Evolutionary conservation across 1,140 invertebrate species (phyloP).

Genomic region (Papilio xuthus): DNA sequence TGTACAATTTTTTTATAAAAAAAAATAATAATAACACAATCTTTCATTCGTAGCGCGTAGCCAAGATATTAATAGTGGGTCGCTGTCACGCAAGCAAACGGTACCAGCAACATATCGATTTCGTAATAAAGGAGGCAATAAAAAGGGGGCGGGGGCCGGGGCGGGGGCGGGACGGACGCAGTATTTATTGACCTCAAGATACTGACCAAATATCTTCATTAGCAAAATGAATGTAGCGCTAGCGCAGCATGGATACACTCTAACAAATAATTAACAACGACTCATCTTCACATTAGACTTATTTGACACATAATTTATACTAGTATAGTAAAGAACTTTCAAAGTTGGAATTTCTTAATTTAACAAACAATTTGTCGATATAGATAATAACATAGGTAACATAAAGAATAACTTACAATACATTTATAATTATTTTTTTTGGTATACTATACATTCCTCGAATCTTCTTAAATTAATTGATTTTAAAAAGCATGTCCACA

Average conservation of each 20-base stretch:
- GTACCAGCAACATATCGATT: conserved; percentile 40
- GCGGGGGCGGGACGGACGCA: conserved; percentile 23
- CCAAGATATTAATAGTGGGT: not conserved
- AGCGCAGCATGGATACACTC: conserved; percentile 1
- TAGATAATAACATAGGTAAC: too few relatives aligned
- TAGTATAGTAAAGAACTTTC: too few relatives aligned
- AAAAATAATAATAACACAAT: not conserved
- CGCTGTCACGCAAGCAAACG: not conserved
- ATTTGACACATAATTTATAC: not conserved
- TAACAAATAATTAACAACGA: not conserved
- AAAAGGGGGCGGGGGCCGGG: conserved; percentile 27
- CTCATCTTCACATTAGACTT: not conserved
- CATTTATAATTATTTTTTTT: too few relatives aligned
- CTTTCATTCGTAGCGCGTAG: not conserved
- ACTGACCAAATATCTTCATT: conserved; percentile 43
- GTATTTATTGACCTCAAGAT: conserved; percentile 44
- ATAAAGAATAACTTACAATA: too few relatives aligned
- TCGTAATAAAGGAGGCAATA: conserved; percentile 42
- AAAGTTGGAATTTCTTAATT: too few relatives aligned
- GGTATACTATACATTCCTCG: too few relatives aligned
- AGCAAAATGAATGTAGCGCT: conserved; percentile 29
- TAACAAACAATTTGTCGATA: too few relatives aligned
- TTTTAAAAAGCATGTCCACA: not conserved
- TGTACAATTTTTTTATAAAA: too few relatives aligned
- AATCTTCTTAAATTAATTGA: not conserved